Base-by-base conservation (phyloP, 2,888 invertebrate genomes). In the Strigamia transsilvanica region DNA sequence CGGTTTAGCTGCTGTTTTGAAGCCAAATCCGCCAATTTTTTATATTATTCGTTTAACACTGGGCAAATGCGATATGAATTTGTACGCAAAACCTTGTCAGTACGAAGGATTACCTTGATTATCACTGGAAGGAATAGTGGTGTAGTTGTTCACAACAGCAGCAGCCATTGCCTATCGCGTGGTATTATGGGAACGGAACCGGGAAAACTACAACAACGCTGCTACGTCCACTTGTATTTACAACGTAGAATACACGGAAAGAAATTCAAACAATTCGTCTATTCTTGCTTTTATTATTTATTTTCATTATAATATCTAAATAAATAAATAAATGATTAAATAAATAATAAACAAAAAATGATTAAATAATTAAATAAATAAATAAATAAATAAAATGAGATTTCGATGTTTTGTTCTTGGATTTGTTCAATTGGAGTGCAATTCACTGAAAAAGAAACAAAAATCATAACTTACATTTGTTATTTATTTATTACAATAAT, bases 21-120 rank as follows among this genome's bases (percentile, higher is more conserved):
- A 1, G 7, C 1, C 0, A 27, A 73, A 73, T 73, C 1, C 23
- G 27, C 15, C 5, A 1, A 32, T 15, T 32, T 3, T 32, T 32
- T 73, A 6, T n/a, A 73, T 27, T 2, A 15, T 5, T n/a, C 13
- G 73, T 32, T 1, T 73, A n/a, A 23, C 1, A 73, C 27, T 23
- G 13, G 27, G 5, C 32, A 12, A 73, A 32, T 4, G 13, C 9
- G 3, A 23, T 5, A 23, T 23, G 12, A 73, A 73, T 73, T 32
- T 32, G 0, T 73, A 15, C 27, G 5, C 27, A 73, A 73, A 73
- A 56, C 2, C 0, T 18, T 32, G 73, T n/a, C 73, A 32, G 13
- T 73, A 12, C 10, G 5, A 32, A 73, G 73, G 73, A 73, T 73
- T 73, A 73, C 73, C 73, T 73, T 73, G 73, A 73, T 73, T 73